Conservation (phyloP, 35 echinoderm and acorn worm genomes). For the Strongylocentrotus purpuratus region DNA sequence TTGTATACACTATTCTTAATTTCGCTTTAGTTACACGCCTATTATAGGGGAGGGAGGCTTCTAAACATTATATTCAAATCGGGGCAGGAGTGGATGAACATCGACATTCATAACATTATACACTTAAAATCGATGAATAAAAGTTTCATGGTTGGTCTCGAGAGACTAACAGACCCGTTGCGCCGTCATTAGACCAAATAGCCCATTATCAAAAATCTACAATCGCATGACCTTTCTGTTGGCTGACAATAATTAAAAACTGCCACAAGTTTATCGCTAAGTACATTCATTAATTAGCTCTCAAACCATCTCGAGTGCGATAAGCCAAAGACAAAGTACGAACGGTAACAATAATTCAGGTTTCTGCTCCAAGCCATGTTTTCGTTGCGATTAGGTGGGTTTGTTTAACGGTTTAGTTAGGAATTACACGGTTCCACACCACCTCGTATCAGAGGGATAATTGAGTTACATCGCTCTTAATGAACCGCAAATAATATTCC, state of each 20-base stretch:
- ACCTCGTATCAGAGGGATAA: not conserved
- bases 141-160: no score
- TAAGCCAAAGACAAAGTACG: constrained; percentile 11
- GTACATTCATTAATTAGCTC: constrained; percentile 43
- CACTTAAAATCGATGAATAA: no score
- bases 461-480: constrained; percentile 41
- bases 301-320: not conserved
- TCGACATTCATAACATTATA: no score
- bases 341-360: not conserved
- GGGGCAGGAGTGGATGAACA: no score
- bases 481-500: constrained; percentile 25
- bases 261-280: not conserved
- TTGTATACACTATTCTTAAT: no score
- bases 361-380: not conserved
- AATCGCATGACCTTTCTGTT: not conserved
- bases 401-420: constrained; percentile 44
- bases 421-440: not conserved
- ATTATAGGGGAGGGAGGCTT: no score
- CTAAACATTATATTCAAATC: no score
- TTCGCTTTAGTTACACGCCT: no score
- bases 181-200: not conserved
- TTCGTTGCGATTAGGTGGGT: constrained; percentile 8
- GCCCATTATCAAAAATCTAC: not conserved
- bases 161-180: no score
- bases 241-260: constrained; percentile 22